Conservation (phyloP, 2,888 invertebrate genomes). For the Blomia tropicalis region DNA sequence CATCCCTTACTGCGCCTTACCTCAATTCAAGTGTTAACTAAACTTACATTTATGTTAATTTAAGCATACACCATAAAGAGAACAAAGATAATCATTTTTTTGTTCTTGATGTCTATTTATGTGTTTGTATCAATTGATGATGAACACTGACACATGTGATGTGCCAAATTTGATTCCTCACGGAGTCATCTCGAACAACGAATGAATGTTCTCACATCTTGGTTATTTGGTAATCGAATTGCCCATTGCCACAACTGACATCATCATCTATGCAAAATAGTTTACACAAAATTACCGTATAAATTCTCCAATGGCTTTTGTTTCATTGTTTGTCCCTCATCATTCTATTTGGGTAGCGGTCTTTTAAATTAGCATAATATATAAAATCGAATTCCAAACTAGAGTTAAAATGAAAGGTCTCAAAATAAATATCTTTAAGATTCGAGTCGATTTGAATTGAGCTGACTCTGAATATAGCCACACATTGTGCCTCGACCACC, state of each 20-base stretch:
- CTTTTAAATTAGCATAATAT: slow-evolving; percentile 3
- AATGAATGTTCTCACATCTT: not conserved
- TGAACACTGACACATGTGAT: no score
- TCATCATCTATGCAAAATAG: slow-evolving; percentile 7
- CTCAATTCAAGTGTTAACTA: no score
- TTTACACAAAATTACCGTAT: slow-evolving; percentile 15
- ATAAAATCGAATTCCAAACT: not conserved
- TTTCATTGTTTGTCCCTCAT: not conserved
- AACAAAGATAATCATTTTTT: no score
- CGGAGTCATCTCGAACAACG: not conserved
- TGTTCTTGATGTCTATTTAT: no score
- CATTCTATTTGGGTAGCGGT: no score
- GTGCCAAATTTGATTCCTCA: not conserved
- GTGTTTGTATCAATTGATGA: no score
- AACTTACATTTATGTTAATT: no score
- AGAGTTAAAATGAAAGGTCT: not conserved
- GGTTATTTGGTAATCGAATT: not conserved
- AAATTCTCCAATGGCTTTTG: not conserved
- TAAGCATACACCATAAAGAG: no score
- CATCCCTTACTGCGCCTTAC: no score
- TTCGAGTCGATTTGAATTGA: not conserved
- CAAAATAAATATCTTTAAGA: no score
- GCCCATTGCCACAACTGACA: no score
- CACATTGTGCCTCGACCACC: not conserved
- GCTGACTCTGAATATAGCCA: not conserved